phyloP scores from a whole-genome alignment of 1,140 invertebrate genomes.

The Archegozetes longisetosus region DNA sequence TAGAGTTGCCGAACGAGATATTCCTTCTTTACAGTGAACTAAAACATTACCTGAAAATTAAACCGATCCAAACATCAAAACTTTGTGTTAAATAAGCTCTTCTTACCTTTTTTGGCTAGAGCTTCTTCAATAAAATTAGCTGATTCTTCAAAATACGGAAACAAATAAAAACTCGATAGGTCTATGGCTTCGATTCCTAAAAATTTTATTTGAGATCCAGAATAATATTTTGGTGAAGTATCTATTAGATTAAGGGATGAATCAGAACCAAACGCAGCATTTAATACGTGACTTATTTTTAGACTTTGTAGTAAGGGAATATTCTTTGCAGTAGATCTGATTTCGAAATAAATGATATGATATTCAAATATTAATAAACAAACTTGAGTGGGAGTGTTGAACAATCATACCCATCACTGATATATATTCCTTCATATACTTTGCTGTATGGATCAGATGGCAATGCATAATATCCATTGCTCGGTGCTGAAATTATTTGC shows the following conservation, averaged over 20 bases:
- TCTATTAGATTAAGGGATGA: slow-evolving; percentile 23
- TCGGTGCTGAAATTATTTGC: slow-evolving; percentile 27
- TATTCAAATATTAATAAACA: background rate
- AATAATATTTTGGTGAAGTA: slow-evolving; percentile 41
- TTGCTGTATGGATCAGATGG: slow-evolving; percentile 30
- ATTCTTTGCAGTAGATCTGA: slow-evolving; percentile 28
- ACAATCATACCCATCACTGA: slow-evolving; percentile 23
- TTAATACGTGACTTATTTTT: slow-evolving; percentile 32
- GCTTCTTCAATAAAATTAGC: slow-evolving; percentile 64
- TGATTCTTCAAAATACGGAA: slow-evolving; percentile 54
- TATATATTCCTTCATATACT: slow-evolving; percentile 23
- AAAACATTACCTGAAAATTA: slow-evolving; percentile 47
- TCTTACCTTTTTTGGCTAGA: slow-evolving; percentile 32
- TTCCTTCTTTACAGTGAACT: slow-evolving; percentile 63
- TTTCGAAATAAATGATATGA: slow-evolving; percentile 16
- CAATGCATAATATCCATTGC: slow-evolving; percentile 27
- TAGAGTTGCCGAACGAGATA: slow-evolving; percentile 60
- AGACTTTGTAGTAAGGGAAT: slow-evolving; percentile 25
- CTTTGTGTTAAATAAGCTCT: background rate
- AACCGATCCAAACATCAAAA: background rate
- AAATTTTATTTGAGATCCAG: slow-evolving; percentile 50
- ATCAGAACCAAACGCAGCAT: slow-evolving; percentile 29
- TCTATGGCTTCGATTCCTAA: slow-evolving; percentile 61
- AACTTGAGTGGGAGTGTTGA: background rate
- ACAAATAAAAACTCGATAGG: slow-evolving; percentile 53